These are phyloP conservation scores for Solen grandis DNA, from an alignment of 1,140 invertebrate species.

Conservation along the genomic window DNA sequence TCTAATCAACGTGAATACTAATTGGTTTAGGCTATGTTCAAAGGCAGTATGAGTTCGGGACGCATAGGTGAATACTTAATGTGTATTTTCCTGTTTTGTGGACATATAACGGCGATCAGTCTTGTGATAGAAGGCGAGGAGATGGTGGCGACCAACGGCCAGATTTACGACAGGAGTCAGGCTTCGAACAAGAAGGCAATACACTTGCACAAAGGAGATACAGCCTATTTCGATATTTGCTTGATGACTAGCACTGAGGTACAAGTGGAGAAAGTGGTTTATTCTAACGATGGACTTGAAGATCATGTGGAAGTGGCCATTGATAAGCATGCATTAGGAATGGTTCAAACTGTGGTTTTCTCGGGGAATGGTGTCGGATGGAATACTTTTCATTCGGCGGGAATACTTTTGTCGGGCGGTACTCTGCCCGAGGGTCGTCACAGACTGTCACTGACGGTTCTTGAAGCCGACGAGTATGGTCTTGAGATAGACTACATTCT, in stretches of 20 bases:
- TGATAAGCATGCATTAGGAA: not conserved
- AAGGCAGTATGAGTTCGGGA: too few relatives aligned
- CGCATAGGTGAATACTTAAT: too few relatives aligned
- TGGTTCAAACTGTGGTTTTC: conserved; percentile 1
- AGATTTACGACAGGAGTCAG: not conserved
- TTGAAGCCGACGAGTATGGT: conserved; percentile 29
- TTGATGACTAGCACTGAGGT: conserved; percentile 14
- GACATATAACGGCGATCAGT: too few relatives aligned
- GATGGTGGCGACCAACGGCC: not conserved
- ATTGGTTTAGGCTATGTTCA: too few relatives aligned
- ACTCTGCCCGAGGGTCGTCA: conserved; percentile 3
- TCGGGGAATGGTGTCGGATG: conserved; percentile 23
- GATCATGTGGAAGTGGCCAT: conserved; percentile 23
- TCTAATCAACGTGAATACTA: too few relatives aligned
- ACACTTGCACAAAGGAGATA: conserved; percentile 20
- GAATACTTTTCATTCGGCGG: not conserved
- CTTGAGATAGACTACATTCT: conserved; percentile 44
- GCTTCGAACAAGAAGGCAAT: conserved; percentile 29
- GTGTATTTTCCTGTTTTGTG: too few relatives aligned
- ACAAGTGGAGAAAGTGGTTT: not conserved
- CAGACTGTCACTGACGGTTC: not conserved
- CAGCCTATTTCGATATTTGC: conserved; percentile 20
- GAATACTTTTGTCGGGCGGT: too few relatives aligned
- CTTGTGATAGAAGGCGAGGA: conserved; percentile 33
- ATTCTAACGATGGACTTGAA: conserved; percentile 39